Base-by-base conservation (phyloP, 2,888 invertebrate species). In the Lampropteryx suffumata region DNA sequence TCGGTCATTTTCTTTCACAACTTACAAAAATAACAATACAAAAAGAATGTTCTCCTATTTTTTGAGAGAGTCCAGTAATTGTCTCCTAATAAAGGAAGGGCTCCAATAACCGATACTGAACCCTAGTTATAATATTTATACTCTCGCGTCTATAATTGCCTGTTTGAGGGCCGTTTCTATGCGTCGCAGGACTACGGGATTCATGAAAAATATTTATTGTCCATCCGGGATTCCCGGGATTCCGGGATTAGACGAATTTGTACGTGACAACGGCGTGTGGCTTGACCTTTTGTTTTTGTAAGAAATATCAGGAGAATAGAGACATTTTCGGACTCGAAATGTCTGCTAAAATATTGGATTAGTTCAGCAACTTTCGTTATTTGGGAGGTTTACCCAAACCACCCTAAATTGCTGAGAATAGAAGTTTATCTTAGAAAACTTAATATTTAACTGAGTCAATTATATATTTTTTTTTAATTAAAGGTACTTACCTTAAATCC, bases 151-250 rank as follows among this genome's bases (percentile, higher is more conserved):
- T 84, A 84, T 87, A 86, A 89, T 88, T 85, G 90, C 85, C 89
- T 89, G 79, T 81, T 90, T 89, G 83, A 81, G 73, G 70, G 85
- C 84, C 72, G 84, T 90, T 89, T 88, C 84, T 82, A 90, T 90
- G 88, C 89, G 81, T 60, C 69, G 69, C 70, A 67, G 71, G 76
- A 63, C 71, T 69, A 64, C 71, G 82, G 87, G 86, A 84, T 87
- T 84, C 84, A 83, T 82, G 83, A 80, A 81, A 86, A 84, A 89
- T 89, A 90, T 90, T 88, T 89, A 89, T 89, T 69, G 85, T 73
- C 74, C 79, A 66, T 71, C 69, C 67, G 79, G 79, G 81, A 73
- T 67, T 46, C 36, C 47, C 40, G 24, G 48, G 53, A 70, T 64
- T 62, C 69, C 66, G 66, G 85, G 87, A 88, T 89, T 88, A 89